phyloP scores from a whole-genome alignment of 2,888 invertebrate species.

The Myathropa florea region DNA sequence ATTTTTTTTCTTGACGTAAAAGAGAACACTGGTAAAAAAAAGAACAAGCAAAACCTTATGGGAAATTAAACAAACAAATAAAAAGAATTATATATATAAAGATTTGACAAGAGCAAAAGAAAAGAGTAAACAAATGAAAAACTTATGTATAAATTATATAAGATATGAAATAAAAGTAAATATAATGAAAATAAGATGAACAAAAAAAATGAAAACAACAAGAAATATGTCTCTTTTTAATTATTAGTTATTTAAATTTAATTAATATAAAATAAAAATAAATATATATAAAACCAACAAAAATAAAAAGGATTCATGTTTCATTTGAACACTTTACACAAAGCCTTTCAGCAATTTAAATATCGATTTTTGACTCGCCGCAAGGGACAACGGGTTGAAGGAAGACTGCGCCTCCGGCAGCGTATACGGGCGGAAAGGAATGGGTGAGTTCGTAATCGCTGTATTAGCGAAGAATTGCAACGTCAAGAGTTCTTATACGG shows the following conservation, averaged over 20 bases:
- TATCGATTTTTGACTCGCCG: too few species aligned
- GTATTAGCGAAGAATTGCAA: too few species aligned
- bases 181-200: constrained; percentile 33
- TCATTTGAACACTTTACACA: background rate
- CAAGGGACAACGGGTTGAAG: too few species aligned
- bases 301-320: constrained; percentile 24
- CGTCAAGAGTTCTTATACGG: too few species aligned
- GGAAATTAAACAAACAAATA: constrained; percentile 13
- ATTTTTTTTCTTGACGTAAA: constrained; percentile 39
- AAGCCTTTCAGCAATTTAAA: too few species aligned
- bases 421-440: too few species aligned
- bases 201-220: constrained; percentile 11
- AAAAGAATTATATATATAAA: constrained; percentile 47
- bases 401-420: too few species aligned
- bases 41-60: constrained; percentile 7
- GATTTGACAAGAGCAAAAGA: constrained; percentile 1
- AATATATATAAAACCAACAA: constrained; percentile 28
- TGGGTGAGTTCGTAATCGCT: too few species aligned
- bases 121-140: constrained; percentile 4
- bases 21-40: constrained; percentile 24
- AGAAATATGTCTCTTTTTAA: constrained; percentile 57
- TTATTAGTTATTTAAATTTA: constrained; percentile 61
- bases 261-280: constrained; percentile 54
- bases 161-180: constrained; percentile 60
- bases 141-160: constrained; percentile 62